Percentiles rank a stretch among this genome's conserved stretches.
Evolutionary conservation across 2,113 vertebrate genomes (phyloP).

Genomic region (Geothlypis trichas): DNA sequence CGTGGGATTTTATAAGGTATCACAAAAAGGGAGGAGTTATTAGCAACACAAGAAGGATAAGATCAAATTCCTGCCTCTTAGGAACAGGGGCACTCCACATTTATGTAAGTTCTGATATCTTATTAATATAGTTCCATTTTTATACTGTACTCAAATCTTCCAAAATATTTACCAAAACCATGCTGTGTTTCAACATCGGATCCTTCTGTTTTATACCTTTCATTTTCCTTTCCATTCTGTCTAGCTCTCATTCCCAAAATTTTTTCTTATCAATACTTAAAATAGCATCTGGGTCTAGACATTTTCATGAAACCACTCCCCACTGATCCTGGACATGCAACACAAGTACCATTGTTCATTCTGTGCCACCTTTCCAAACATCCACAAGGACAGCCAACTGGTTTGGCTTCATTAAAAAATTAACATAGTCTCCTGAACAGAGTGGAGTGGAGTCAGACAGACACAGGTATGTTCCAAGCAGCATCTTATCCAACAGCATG

Average conservation of each 20-base stretch:
- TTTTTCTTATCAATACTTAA: not conserved
- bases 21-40: no score
- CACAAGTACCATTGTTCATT: not conserved
- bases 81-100: no score
- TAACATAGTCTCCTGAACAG: not conserved
- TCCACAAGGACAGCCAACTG: not conserved
- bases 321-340: not conserved
- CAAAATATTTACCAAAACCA: not conserved
- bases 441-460: not conserved
- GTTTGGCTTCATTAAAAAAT: not conserved
- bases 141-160: not conserved
- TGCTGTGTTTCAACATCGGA: fast-evolving
- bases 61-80: no score
- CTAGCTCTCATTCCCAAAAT: not conserved
- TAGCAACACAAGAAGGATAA: no score
- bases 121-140: not conserved
- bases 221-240: not conserved
- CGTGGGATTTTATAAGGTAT: no score
- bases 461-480: not conserved
- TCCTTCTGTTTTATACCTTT: not conserved
- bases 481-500: not conserved
- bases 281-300: not conserved
- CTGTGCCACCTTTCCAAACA: not conserved
- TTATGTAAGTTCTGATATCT: not conserved
- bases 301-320: not conserved